A percentile compares a stretch with the other conserved stretches of the same genome.
phyloP scores from a whole-genome alignment of 1,140 invertebrate species.

The Drosophila micromelanica region DNA sequence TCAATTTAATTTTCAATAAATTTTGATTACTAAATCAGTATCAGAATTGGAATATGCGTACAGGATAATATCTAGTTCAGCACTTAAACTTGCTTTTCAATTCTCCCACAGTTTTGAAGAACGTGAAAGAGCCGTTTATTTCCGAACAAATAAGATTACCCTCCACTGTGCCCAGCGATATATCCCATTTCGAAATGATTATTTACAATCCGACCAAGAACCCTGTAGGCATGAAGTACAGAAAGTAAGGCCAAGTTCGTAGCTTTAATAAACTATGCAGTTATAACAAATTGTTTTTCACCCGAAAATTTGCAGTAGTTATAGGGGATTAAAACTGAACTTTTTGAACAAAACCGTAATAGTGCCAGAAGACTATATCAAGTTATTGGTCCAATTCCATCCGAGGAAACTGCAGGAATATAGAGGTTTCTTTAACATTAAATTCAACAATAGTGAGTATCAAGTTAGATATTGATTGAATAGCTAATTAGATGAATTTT shows the following conservation, averaged over 20 bases:
- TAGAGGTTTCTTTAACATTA: conserved; percentile 65
- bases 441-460: conserved; percentile 56
- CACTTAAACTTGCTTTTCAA: not conserved
- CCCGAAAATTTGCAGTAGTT: conserved; percentile 53
- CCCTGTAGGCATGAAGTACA: conserved; percentile 32
- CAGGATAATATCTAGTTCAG: not conserved
- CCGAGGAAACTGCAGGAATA: conserved; percentile 49
- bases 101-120: conserved; percentile 28
- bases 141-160: conserved; percentile 52
- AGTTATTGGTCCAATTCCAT: conserved; percentile 35
- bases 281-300: not conserved
- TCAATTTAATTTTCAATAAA: no score
- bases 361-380: conserved; percentile 40
- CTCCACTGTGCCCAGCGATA: conserved; percentile 42
- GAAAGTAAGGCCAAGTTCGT: conserved; percentile 33
- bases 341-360: conserved; percentile 20
- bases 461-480: no score
- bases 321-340: conserved; percentile 34
- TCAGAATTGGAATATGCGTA: no score
- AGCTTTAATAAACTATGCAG: not conserved
- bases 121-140: conserved; percentile 8
- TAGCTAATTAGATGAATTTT: not conserved
- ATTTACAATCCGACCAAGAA: conserved; percentile 60
- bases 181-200: conserved; percentile 60
- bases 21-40: no score